Evolutionary conservation across 2,797 vertebrate genomes (phyloP), one percentile per base, ranked within the genome.

Genomic region (Acipenser transmontanus): DNA sequence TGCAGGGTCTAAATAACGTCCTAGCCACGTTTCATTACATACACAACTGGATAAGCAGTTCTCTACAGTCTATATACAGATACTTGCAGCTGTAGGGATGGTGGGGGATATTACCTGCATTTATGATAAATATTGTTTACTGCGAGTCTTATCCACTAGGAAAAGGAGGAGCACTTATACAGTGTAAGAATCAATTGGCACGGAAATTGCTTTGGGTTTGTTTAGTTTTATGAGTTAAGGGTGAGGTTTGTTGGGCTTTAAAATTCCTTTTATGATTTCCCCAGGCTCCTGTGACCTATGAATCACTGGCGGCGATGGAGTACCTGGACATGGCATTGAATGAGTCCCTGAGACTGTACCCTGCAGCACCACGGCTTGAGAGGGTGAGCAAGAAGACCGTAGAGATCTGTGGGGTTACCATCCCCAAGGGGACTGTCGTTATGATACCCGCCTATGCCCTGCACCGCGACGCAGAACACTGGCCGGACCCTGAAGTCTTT

Each of bases 321-420:
- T 91, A 89, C 71, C 78, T 94, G 0, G 85, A 92, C 5, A 77
- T 80, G 51, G 83, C 84, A 17, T 70, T 92, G 73, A 91, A 77
- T 0, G 86, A 92, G 75, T 77, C 81, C 6, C 80, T 93, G 2
- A 56, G 84, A 1, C 47, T 92, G 20, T 92, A 73, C 59, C 91
- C 91, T 7, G 1, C 69, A 0, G 80, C 62, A 0, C 0, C 70
- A 0, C 68, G 81, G 4, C 13, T 93, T 2, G 80, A 92, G 12
- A 87, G 91, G 1, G 74, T 90, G 62, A 88, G 89, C 71, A 91
- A 91, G 80, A 74, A 87, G 20, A 79, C 80, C 0, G 73, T 91
- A 63, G 90, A 92, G 74, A 74, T 90, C 61, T 82, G 68, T 0
- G 83, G 84, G 0, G 13, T 91, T 47, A 72, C 80, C 2, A 85